A percentile compares a stretch with the other conserved stretches of the same genome.
These are phyloP conservation scores for Drosophila sechellia DNA, from an alignment of 1,140 invertebrate genomes.

Conservation along the genomic window DNA sequence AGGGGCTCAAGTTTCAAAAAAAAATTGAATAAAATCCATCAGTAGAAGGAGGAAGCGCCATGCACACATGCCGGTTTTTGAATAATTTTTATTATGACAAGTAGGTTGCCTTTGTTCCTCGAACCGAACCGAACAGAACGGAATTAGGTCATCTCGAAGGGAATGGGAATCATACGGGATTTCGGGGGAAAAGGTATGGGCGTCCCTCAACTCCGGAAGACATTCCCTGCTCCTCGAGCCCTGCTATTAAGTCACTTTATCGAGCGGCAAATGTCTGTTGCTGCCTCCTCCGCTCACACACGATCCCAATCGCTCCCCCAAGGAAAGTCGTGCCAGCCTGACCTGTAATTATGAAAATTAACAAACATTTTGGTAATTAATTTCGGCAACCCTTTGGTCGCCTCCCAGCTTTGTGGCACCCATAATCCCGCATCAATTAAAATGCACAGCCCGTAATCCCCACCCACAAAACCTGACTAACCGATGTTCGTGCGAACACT, in stretches of 20 bases:
- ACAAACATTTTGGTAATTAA: conserved; percentile 79
- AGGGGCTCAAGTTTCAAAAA: conserved; percentile 66
- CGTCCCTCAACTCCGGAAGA: conserved; percentile 41
- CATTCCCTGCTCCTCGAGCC: conserved; percentile 1
- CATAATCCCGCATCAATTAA: conserved; percentile 68
- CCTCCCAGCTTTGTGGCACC: conserved; percentile 16
- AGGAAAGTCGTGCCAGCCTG: conserved; percentile 51
- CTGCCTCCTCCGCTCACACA: conserved; percentile 33
- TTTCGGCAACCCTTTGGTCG: conserved; percentile 65
- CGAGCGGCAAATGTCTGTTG: conserved; percentile 70
- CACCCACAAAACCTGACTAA: conserved; percentile 46
- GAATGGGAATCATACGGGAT: conserved; percentile 10
- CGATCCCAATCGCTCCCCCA: conserved; percentile 25
- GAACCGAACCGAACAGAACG: conserved; percentile 7
- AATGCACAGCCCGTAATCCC: conserved; percentile 50
- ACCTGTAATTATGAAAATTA: conserved; percentile 73
- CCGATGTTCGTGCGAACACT: conserved; percentile 50
- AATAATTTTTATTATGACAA: conserved; percentile 50
- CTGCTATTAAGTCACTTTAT: conserved; percentile 74
- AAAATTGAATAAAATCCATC: conserved; percentile 2
- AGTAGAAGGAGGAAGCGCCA: conserved; percentile 20
- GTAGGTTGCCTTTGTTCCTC: conserved; percentile 38
- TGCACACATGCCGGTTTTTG: conserved; percentile 28
- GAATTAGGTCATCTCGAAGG: conserved; percentile 59
- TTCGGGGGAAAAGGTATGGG: conserved; percentile 11